Conservation (phyloP, 2,797 vertebrate species). For the Botia kubotai region DNA sequence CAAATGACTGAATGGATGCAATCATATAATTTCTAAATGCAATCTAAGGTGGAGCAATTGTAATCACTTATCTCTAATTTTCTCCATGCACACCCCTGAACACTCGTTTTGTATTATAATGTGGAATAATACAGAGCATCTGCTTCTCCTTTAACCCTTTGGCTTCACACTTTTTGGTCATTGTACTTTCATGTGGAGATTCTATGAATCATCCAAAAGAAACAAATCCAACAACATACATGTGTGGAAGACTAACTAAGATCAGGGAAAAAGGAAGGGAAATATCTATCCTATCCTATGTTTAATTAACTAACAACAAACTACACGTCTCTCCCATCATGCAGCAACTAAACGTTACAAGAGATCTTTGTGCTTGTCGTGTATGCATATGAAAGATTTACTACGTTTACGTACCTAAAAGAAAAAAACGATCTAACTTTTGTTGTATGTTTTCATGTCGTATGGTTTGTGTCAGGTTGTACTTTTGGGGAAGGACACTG, state of each 20-base stretch:
- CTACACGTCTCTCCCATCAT: background rate
- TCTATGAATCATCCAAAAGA: slow-evolving; percentile 45
- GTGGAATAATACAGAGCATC: background rate
- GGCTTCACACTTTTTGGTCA: slow-evolving; percentile 51
- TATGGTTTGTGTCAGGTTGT: background rate
- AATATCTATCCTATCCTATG: background rate
- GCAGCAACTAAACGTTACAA: too few species aligned
- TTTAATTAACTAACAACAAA: slow-evolving; percentile 31
- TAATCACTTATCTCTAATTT: background rate
- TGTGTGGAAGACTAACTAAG: slow-evolving; percentile 56
- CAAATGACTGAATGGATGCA: background rate
- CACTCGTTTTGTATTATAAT: background rate
- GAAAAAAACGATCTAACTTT: background rate
- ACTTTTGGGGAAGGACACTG: background rate
- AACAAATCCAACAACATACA: slow-evolving; percentile 25
- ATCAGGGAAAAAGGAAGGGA: slow-evolving; percentile 33
- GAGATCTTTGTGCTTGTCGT: too few species aligned
- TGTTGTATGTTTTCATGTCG: background rate
- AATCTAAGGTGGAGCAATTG: background rate
- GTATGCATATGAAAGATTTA: too few species aligned
- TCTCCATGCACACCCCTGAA: background rate
- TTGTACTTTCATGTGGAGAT: slow-evolving; percentile 45
- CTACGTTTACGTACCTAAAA: background rate
- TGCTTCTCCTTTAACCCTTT: slow-evolving; percentile 37
- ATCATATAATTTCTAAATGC: background rate